Evolutionary conservation across 2,113 vertebrate genomes (phyloP), one percentile per base, ranked within the genome.

Genomic region (Cinclus cinclus): DNA sequence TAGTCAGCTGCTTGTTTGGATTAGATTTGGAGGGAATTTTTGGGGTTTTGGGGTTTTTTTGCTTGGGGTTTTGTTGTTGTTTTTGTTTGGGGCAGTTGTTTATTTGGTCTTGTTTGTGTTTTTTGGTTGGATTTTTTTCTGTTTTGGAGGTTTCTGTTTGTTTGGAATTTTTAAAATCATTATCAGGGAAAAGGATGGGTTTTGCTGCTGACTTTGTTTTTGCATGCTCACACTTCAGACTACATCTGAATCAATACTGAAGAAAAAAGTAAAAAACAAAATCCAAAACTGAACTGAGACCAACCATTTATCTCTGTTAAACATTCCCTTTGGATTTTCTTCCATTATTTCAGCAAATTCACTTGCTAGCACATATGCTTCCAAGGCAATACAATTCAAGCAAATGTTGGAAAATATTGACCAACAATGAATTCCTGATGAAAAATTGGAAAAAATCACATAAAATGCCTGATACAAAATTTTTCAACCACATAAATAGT

Each of bases 211-310:
- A 5, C 5, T 2, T 64, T 75, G 78, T 84, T 91, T 74, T 41
- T 81, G 12, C 22, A 21, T 56, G 11, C 2, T 90, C 3, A 39
- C 7, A 13, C 18, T 87, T 95, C 37, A 77, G 28, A n/a, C n/a
- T 87, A 39, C 11, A 28, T 67, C 8, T 68, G 9, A 31, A 67
- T 85, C 20, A 81, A 79, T 42, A 39, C 4, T 23, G 12, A 69
- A n/a, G 11, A 3, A 22, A 62, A 64, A 79, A 42, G 7, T 7
- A 25, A 37, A 39, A 42, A 16, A 19, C 0, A 30, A 33, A 42
- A 10, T 4, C 4, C 4, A 11, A 18, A 49, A 4, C 4, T 3
- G 15, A 35, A 47, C 5, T 35, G 41, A 4, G 30, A 14, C 7
- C 25, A 74, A 63, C 19, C 5, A 13, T 10, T 44, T 91, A 46